Base-by-base conservation (phyloP, 2,888 invertebrate genomes). In the Perizoma affinitatum region DNA sequence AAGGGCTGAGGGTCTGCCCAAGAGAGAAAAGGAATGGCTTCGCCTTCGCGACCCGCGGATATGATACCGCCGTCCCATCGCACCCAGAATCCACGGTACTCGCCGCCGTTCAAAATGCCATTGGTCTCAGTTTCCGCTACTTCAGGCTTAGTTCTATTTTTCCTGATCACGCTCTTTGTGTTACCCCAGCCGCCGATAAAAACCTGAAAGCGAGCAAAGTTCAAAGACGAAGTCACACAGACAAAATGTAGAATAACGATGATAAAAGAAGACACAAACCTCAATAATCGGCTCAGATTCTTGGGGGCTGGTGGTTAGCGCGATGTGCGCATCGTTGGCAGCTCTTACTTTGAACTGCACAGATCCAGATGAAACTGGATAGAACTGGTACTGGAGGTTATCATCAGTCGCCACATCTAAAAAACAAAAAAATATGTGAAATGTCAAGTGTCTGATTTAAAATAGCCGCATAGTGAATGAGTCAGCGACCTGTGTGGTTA, bases 151-250 rank as follows among this genome's bases (percentile, higher is more conserved):
- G 94, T 89, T 79, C 94, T 94, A 88, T 97, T 96, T 78, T 94
- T 95, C 61, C 97, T 95, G 79, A 97, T 96, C 0, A 96, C 96
- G 40, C 96, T 96, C 87, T 96, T 97, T 66, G 94, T 91, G 85
- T 98, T 97, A 34, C 94, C 94, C 98, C 97, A 98, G 38, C 97
- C 97, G 36, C 98, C 98, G 74, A 98, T 93, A 88, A 97, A 96
- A 54, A 98, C 82, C 95, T 95, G 79, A 43, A 58, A 67, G 5
- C 9, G 40, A 9, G 22, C 5, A 38, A 22, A 40, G 36, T 10
- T 51, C 42, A 58, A 36, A 47, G 10, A n/a, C 22, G 22, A 44
- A 7, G n/a, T 42, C 22, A 44, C 5, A 6, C 6, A 7, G 3
- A 44, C 10, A 10, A 10, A 41, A 9, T n/a, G n/a, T 7, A 22